Percentiles rank a stretch among this genome's conserved stretches.
Conservation (phyloP, 2,113 vertebrate genomes). For the Jaculus jaculus region DNA sequence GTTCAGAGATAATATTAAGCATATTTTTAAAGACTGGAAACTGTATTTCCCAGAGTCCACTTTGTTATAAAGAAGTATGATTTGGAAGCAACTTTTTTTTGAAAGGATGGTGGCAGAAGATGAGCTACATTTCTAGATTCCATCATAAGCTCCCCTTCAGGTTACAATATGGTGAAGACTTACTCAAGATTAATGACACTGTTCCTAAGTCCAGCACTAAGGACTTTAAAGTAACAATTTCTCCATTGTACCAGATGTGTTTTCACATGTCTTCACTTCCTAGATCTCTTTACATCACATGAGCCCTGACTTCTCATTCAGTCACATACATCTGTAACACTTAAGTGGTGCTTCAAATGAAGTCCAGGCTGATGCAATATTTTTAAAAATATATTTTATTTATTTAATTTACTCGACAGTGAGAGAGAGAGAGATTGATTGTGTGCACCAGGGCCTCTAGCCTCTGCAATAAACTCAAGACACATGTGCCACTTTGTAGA, state of each 20-base stretch:
- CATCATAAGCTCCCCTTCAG: not conserved
- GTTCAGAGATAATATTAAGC: not conserved
- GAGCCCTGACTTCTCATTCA: not conserved
- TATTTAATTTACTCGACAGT: too few species aligned
- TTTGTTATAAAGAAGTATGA: not conserved
- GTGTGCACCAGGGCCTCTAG: too few species aligned
- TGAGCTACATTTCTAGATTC: not conserved
- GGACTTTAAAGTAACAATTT: not conserved
- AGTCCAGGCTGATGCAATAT: not conserved
- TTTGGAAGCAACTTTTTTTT: not conserved
- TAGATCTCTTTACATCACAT: not conserved
- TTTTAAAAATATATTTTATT: too few species aligned
- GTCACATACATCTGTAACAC: not conserved
- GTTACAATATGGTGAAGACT: not conserved
- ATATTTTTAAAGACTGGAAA: not conserved
- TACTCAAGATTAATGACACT: not conserved
- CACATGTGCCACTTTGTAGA: too few species aligned
- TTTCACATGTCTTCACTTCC: not conserved
- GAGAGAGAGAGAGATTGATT: too few species aligned
- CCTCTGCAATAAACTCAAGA: too few species aligned
- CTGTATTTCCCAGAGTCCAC: not conserved
- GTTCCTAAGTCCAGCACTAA: not conserved
- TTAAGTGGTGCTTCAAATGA: not conserved
- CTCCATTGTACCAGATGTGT: not conserved
- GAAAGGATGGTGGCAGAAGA: not conserved